These are phyloP conservation scores for Picus viridis DNA, from an alignment of 2,797 vertebrate species.

Conservation along the genomic window DNA sequence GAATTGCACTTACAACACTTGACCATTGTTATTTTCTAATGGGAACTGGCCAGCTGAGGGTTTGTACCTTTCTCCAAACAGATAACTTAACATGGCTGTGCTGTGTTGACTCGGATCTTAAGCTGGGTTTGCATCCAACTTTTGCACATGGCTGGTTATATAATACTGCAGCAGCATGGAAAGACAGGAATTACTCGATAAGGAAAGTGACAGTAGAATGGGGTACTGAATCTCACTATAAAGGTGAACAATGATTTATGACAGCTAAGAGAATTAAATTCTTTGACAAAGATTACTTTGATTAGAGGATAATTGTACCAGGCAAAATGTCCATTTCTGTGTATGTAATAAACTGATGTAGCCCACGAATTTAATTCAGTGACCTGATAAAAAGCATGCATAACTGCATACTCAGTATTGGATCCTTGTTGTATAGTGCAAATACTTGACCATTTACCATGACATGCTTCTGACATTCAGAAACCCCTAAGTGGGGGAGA, in stretches of 20 bases:
- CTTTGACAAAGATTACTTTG: background rate
- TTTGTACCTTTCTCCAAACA: background rate
- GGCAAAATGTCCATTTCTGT: background rate
- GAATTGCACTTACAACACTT: background rate
- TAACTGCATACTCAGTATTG: too few species aligned
- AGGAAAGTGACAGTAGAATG: background rate
- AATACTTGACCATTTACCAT: background rate
- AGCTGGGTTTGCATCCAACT: constrained; percentile 39
- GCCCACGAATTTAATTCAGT: background rate
- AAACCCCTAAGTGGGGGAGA: background rate
- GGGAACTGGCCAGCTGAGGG: background rate
- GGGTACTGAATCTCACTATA: background rate
- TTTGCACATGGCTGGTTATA: constrained; percentile 49
- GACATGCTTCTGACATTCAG: background rate
- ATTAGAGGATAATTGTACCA: background rate
- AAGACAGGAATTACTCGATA: background rate
- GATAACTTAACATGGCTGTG: background rate
- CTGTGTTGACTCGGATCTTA: constrained; percentile 16
- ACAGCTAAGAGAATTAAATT: background rate
- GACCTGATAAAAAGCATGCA: background rate
- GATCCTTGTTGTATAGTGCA: background rate
- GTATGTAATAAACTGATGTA: background rate
- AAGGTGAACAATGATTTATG: background rate
- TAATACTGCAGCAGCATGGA: constrained; percentile 62
- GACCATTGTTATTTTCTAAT: background rate